A percentile compares a stretch with the other conserved stretches of the same genome.
phyloP scores from a whole-genome alignment of 2,797 vertebrate genomes.

The Eulemur mongoz region DNA sequence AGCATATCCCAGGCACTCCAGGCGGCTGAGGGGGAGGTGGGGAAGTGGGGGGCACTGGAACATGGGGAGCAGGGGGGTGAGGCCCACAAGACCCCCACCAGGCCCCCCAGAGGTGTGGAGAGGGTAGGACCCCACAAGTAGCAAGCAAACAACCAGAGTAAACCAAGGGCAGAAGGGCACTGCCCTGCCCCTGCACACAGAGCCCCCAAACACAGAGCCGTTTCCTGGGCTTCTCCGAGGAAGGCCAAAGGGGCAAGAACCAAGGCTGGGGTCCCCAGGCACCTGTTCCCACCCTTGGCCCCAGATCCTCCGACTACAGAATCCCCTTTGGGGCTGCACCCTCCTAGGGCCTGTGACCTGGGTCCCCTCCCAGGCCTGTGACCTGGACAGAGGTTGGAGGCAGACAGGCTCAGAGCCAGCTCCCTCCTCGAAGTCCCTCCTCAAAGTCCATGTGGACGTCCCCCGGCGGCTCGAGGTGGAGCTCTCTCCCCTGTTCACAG shows the following conservation, averaged over 20 bases:
- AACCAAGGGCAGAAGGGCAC: not conserved
- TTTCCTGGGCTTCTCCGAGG: not conserved
- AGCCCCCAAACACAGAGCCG: not conserved
- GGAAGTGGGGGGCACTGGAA: not conserved
- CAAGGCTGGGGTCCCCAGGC: not conserved
- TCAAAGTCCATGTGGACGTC: not conserved
- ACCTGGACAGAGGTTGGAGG: too few species aligned
- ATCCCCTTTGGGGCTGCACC: not conserved
- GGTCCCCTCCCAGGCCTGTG: not conserved
- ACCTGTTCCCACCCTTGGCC: not conserved
- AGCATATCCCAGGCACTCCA: not conserved
- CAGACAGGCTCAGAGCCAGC: not conserved
- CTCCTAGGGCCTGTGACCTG: too few species aligned
- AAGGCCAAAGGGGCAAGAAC: not conserved
- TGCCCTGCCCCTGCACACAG: not conserved
- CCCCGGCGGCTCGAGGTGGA: not conserved
- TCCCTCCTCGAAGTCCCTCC: not conserved
- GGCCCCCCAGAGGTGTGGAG: not conserved
- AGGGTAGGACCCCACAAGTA: not conserved
- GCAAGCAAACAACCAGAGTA: not conserved
- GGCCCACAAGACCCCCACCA: rapidly evolving
- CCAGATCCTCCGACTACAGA: not conserved
- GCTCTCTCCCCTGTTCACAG: not conserved
- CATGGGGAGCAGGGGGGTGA: rapidly evolving
- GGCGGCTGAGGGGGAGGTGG: slow-evolving; percentile 34